phyloP scores from a whole-genome alignment of 2,113 vertebrate species.

The Neotragus pygmaeus region DNA sequence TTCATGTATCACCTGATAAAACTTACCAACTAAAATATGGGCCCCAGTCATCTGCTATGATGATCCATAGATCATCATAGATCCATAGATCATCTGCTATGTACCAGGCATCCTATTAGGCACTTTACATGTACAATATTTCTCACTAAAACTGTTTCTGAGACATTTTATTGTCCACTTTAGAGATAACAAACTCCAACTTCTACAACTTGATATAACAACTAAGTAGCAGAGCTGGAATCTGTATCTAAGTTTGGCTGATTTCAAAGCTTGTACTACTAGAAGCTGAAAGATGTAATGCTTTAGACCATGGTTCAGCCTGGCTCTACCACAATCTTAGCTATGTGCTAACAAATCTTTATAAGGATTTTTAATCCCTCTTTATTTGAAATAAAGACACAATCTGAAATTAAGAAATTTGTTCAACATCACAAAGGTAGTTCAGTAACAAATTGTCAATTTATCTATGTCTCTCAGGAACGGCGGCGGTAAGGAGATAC shows the following conservation, averaged over 20 bases:
- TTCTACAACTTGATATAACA: neutral
- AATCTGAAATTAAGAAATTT: neutral
- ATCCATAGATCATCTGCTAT: neutral
- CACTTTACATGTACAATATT: neutral
- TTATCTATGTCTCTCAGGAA: neutral
- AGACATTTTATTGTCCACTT: neutral
- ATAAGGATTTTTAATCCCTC: neutral
- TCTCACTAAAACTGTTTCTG: neutral
- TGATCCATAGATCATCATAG: no score
- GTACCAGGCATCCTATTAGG: neutral
- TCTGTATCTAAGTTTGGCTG: neutral
- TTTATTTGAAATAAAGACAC: neutral
- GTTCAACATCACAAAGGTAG: constrained; percentile 9
- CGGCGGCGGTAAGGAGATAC: no score
- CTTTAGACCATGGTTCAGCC: neutral
- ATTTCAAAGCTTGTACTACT: neutral
- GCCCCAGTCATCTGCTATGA: neutral
- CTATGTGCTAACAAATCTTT: neutral
- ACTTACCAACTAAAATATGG: neutral
- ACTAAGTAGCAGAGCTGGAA: neutral
- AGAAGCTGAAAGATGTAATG: neutral
- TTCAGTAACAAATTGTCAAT: neutral
- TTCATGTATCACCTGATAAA: neutral
- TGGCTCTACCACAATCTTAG: neutral
- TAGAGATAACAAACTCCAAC: neutral